A percentile compares a stretch with the other conserved stretches of the same genome.
Conservation (phyloP, 2,113 vertebrate species). For the Carassius auratus region DNA sequence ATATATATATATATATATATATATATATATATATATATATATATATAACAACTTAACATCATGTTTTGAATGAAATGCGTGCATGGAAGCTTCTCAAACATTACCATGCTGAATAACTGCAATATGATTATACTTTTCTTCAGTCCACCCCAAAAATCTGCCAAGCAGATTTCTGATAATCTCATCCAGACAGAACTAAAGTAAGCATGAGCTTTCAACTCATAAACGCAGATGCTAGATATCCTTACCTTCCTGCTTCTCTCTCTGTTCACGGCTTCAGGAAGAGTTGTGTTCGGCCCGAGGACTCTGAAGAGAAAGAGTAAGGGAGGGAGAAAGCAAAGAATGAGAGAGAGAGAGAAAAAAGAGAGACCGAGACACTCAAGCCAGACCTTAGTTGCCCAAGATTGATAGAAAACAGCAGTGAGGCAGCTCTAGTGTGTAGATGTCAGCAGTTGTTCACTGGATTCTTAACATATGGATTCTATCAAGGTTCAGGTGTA, state of each 20-base stretch:
- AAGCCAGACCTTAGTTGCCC: conserved; percentile 79
- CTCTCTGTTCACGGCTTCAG: conserved; percentile 70
- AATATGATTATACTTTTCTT: not conserved
- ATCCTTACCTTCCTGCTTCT: conserved; percentile 76
- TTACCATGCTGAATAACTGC: not conserved
- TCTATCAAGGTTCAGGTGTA: conserved; percentile 85
- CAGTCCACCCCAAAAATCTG: not conserved
- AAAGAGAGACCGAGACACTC: conserved; percentile 60
- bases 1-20: not conserved
- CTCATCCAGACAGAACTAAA: conserved; percentile 14
- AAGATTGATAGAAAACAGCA: conserved; percentile 65
- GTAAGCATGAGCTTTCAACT: conserved; percentile 2
- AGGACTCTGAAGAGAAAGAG: conserved; percentile 77
- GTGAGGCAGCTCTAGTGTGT: conserved; percentile 76
- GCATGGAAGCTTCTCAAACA: not conserved
- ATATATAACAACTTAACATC: not conserved
- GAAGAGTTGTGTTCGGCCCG: conserved; percentile 72
- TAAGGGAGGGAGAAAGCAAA: conserved; percentile 46
- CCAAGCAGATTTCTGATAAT: conserved; percentile 13
- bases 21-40: no score
- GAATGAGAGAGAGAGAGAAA: conserved; percentile 46
- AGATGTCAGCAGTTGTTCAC: conserved; percentile 79
- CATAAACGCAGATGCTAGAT: conserved; percentile 28
- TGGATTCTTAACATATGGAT: conserved; percentile 68
- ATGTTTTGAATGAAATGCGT: not conserved